Percentiles rank a stretch among this genome's conserved stretches.
Conservation (phyloP, 1,140 invertebrate species). For the Diachasmimorpha longicaudata region DNA sequence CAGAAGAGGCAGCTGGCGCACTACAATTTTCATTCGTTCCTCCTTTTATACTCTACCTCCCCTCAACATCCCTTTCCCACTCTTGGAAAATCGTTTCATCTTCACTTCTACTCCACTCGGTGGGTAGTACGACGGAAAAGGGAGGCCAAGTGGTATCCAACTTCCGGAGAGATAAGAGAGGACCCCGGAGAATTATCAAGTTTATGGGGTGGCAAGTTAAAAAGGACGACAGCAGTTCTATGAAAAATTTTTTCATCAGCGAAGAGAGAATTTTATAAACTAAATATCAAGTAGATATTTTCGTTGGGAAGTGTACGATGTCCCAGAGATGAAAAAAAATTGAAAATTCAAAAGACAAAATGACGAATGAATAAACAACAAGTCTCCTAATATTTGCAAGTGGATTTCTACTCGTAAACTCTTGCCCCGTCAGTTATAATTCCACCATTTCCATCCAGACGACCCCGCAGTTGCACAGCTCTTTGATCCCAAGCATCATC, state of each 20-base stretch:
- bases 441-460: neutral
- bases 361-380: neutral
- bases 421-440: neutral
- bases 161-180: conserved; percentile 27
- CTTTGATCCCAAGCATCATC: neutral
- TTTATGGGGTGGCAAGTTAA: conserved; percentile 34
- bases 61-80: neutral
- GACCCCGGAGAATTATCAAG: conserved; percentile 41
- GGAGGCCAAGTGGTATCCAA: conserved; percentile 20
- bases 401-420: neutral
- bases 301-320: too few relatives aligned
- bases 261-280: neutral
- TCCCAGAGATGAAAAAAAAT: too few relatives aligned
- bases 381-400: neutral
- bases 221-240: neutral
- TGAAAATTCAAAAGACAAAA: neutral
- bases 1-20: neutral
- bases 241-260: neutral
- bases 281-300: too few relatives aligned
- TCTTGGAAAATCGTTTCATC: conserved; percentile 22
- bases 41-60: neutral
- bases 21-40: neutral
- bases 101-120: conserved; percentile 14
- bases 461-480: neutral
- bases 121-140: conserved; percentile 19